A percentile compares a stretch with the other conserved stretches of the same genome.
Evolutionary conservation across 1,140 invertebrate genomes (phyloP).

Genomic region (Nilaparvata lugens): DNA sequence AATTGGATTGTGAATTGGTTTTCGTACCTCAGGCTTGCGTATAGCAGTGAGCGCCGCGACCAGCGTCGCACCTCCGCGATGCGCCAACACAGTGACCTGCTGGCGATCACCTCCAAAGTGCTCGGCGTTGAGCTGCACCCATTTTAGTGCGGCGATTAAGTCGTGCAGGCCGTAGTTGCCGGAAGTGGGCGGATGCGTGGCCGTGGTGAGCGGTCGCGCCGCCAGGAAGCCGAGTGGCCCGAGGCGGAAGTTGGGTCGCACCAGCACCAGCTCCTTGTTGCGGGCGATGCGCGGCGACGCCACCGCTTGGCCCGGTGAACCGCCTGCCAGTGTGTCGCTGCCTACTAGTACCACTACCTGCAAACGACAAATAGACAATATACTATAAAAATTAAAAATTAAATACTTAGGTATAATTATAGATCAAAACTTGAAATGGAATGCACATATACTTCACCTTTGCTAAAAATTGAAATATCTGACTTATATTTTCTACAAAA

Average conservation of each 20-base stretch:
- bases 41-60: slow-evolving; percentile 56
- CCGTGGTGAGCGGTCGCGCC: slow-evolving; percentile 53
- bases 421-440: too few species aligned
- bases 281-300: slow-evolving; percentile 55
- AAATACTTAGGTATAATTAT: too few species aligned
- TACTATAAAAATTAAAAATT: too few species aligned
- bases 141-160: slow-evolving; percentile 62
- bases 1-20: not conserved
- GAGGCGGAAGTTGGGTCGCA: slow-evolving; percentile 63
- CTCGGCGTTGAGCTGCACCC: slow-evolving; percentile 70
- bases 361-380: too few species aligned
- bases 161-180: slow-evolving; percentile 84
- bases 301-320: slow-evolving; percentile 49
- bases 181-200: slow-evolving; percentile 59
- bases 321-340: slow-evolving; percentile 62
- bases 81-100: slow-evolving; percentile 68
- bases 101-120: slow-evolving; percentile 72
- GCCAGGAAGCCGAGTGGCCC: slow-evolving; percentile 65
- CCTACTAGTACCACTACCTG: slow-evolving; percentile 76
- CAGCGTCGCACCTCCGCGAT: slow-evolving; percentile 67
- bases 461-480: too few species aligned
- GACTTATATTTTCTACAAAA: too few species aligned
- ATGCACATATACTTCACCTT: too few species aligned
- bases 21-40: slow-evolving; percentile 34
- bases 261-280: slow-evolving; percentile 70